phyloP scores from a whole-genome alignment of 2,113 vertebrate genomes.

The Sminthopsis crassicaudata region DNA sequence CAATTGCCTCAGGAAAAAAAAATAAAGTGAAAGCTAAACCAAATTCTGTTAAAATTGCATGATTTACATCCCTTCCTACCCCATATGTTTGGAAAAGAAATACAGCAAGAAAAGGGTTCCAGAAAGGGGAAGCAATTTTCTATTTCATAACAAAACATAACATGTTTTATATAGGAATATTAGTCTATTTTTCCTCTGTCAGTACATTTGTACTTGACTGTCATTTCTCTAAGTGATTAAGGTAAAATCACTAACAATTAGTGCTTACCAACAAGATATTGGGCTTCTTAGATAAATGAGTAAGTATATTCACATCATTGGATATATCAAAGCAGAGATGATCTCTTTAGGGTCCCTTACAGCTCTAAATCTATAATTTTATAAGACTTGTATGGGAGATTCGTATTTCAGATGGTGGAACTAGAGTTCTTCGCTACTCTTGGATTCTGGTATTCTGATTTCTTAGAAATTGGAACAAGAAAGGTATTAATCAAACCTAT shows the following conservation, averaged over 20 bases:
- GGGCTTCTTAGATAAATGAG: background rate
- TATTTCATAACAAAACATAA: background rate
- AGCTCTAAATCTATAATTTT: background rate
- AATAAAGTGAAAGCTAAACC: constrained; percentile 33
- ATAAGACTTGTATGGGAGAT: background rate
- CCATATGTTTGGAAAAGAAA: background rate
- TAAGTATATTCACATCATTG: background rate
- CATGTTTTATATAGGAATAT: background rate
- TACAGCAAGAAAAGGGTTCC: background rate
- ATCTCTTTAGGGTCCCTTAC: background rate
- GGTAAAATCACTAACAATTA: background rate
- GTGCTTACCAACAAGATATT: background rate
- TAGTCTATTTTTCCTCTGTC: background rate
- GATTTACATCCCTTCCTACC: background rate
- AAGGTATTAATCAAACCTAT: background rate
- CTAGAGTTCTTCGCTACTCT: too few relatives aligned
- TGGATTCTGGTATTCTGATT: too few relatives aligned
- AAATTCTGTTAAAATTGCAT: constrained; percentile 39
- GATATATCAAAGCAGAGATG: background rate
- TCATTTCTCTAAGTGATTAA: background rate
- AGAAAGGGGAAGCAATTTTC: background rate
- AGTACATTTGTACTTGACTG: background rate
- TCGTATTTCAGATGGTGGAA: background rate
- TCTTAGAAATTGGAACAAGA: background rate
- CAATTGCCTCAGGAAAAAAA: too few relatives aligned